These are phyloP conservation scores for Nebria ingens DNA, from an alignment of 1,140 invertebrate genomes.

Conservation along the genomic window DNA sequence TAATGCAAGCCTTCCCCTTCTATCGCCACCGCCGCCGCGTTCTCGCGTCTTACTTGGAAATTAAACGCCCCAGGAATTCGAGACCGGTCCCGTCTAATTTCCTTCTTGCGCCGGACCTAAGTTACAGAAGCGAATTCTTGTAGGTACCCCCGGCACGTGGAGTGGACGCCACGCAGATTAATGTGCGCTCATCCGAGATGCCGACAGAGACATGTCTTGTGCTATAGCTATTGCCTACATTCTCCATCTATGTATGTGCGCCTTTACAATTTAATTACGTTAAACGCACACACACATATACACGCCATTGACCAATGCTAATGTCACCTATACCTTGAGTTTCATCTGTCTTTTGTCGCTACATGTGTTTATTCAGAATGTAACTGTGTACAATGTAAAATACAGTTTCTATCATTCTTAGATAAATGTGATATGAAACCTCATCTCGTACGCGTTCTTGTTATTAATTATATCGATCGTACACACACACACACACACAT, in stretches of 20 bases:
- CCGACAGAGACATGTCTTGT: not conserved
- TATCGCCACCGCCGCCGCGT: not conserved
- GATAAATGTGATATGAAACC: too few relatives aligned
- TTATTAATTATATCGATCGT: too few relatives aligned
- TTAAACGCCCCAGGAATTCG: slow-evolving; percentile 12
- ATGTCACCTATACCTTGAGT: too few relatives aligned
- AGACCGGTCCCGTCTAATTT: slow-evolving; percentile 8
- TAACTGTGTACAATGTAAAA: too few relatives aligned
- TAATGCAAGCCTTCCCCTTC: not conserved
- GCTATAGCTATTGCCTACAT: not conserved
- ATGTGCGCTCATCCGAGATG: slow-evolving; percentile 10
- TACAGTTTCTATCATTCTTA: too few relatives aligned
- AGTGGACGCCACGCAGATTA: slow-evolving; percentile 1
- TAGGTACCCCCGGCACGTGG: slow-evolving; percentile 6
- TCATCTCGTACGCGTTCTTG: too few relatives aligned
- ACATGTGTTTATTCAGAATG: too few relatives aligned
- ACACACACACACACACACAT: too few relatives aligned
- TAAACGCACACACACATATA: too few relatives aligned
- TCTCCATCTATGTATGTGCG: not conserved
- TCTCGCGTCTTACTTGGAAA: slow-evolving; percentile 9
- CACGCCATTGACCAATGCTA: too few relatives aligned
- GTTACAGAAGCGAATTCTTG: slow-evolving; percentile 12
- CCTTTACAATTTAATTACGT: slow-evolving; percentile 9
- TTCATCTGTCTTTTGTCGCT: too few relatives aligned
- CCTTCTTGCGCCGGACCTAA: slow-evolving; percentile 10